A percentile compares a stretch with the other conserved stretches of the same genome.
These are phyloP conservation scores for Caenorhabditis doughertyi DNA, from an alignment of 2,888 invertebrate species.

Conservation along the genomic window DNA sequence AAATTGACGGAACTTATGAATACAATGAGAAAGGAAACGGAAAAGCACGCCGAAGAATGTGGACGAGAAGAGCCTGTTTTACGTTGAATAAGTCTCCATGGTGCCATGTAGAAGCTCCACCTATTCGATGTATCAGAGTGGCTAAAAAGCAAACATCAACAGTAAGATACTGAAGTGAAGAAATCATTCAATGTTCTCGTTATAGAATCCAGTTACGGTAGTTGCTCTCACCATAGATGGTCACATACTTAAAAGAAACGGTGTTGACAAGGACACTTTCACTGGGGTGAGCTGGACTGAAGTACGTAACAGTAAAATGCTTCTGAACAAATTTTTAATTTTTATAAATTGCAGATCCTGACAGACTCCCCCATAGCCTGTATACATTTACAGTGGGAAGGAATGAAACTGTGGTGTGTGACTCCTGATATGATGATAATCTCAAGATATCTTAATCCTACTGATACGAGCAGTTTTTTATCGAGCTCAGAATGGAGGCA, in stretches of 20 bases:
- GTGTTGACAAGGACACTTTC: constrained; percentile 33
- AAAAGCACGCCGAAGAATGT: constrained; percentile 53
- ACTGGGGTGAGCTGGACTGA: constrained; percentile 47
- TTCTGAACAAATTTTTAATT: not conserved
- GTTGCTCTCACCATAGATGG: constrained; percentile 46
- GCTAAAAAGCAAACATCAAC: constrained; percentile 41
- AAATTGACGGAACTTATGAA: constrained; percentile 42
- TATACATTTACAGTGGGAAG: constrained; percentile 43
- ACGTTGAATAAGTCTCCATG: constrained; percentile 54
- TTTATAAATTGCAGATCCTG: constrained; percentile 31
- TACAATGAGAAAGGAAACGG: constrained; percentile 31
- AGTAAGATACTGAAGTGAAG: not conserved
- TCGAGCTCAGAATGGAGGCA: constrained; percentile 36
- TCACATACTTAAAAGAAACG: constrained; percentile 48
- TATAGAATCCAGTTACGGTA: constrained; percentile 29
- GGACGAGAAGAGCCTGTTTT: constrained; percentile 60
- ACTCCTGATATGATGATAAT: constrained; percentile 31
- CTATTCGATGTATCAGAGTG: constrained; percentile 39
- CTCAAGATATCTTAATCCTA: not conserved
- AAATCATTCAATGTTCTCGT: not conserved
- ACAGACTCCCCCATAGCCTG: constrained; percentile 36
- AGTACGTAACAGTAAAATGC: not conserved
- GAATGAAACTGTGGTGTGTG: constrained; percentile 37
- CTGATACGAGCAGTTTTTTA: not conserved
- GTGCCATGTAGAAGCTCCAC: constrained; percentile 63